Evolutionary conservation across 2,888 invertebrate species (phyloP).

Genomic region (Colostygia pectinataria): DNA sequence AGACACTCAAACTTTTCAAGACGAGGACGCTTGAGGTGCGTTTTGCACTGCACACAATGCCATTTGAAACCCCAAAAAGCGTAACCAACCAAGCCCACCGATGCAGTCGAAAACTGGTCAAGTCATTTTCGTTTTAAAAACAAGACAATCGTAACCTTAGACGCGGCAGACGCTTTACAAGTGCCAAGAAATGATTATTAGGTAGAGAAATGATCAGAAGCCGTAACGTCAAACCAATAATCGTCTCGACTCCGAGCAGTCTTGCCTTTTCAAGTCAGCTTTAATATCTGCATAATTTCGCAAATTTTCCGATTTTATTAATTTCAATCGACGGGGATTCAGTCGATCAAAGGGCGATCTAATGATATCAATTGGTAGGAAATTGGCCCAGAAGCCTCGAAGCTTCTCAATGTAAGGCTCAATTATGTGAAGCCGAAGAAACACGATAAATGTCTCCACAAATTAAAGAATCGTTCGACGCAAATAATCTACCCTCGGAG

Average conservation of each 20-base stretch:
- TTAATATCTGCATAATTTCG: constrained; percentile 35
- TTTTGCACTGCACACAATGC: too few relatives aligned
- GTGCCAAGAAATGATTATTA: constrained; percentile 22
- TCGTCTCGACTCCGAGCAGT: constrained; percentile 21
- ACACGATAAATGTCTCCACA: constrained; percentile 70
- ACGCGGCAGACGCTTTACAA: constrained; percentile 18
- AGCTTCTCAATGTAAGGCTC: constrained; percentile 51
- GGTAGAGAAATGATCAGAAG: constrained; percentile 24
- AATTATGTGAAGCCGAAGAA: constrained; percentile 74
- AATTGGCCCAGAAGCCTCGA: constrained; percentile 60
- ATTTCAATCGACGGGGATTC: constrained; percentile 63
- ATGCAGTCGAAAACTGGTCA: too few relatives aligned
- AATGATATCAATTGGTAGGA: constrained; percentile 68
- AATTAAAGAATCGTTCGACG: constrained; percentile 74
- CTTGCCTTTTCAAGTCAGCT: constrained; percentile 30
- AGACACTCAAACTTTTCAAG: too few relatives aligned
- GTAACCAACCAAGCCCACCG: too few relatives aligned
- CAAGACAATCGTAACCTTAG: too few relatives aligned
- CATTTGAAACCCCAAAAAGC: too few relatives aligned
- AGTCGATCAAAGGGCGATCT: constrained; percentile 65
- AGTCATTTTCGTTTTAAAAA: too few relatives aligned
- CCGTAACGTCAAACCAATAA: constrained; percentile 26
- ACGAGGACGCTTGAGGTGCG: too few relatives aligned
- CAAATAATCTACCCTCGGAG: constrained; percentile 54
- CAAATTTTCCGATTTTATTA: constrained; percentile 59